A percentile compares a stretch with the other conserved stretches of the same genome.
Evolutionary conservation across 1,140 invertebrate species (phyloP).

Genomic region (Cyphomyrmex costatus): DNA sequence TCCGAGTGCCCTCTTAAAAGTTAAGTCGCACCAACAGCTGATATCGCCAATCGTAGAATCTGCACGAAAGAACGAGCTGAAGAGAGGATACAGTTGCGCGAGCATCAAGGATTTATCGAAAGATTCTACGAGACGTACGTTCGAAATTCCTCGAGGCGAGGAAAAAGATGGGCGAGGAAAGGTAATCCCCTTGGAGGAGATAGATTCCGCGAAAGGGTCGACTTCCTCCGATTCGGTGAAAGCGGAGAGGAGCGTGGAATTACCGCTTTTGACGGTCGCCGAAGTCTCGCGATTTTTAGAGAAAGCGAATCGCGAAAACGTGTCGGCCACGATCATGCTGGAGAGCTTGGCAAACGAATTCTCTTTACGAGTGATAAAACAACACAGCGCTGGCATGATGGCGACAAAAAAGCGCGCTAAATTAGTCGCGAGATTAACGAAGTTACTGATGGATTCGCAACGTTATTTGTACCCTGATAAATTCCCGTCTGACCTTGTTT

Average conservation of each 20-base stretch:
- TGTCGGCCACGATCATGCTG: conserved; percentile 66
- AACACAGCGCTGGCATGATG: conserved; percentile 20
- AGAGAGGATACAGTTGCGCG: conserved; percentile 45
- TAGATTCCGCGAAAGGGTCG: conserved; percentile 24
- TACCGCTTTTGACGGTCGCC: conserved; percentile 61
- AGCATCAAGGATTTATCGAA: conserved; percentile 41
- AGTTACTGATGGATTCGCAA: conserved; percentile 80
- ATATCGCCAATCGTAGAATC: conserved; percentile 45
- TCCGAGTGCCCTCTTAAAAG: conserved; percentile 1
- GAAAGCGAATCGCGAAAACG: conserved; percentile 42
- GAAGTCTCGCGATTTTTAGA: conserved; percentile 74
- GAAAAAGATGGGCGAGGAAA: conserved; percentile 21
- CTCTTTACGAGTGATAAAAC: conserved; percentile 64
- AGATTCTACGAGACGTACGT: conserved; percentile 57
- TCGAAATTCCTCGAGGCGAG: conserved; percentile 28
- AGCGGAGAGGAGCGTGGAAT: conserved; percentile 29
- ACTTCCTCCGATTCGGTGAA: not conserved
- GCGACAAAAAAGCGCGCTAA: conserved; percentile 55
- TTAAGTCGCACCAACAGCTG: conserved; percentile 51
- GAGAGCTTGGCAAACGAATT: conserved; percentile 73
- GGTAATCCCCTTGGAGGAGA: conserved; percentile 29
- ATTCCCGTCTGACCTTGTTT: conserved; percentile 74
- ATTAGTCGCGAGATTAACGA: conserved; percentile 75
- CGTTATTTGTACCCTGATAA: conserved; percentile 75
- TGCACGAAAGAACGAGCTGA: conserved; percentile 5